Base-by-base conservation (phyloP, 2,113 vertebrate species). In the Dicrurus megarhynchus region DNA sequence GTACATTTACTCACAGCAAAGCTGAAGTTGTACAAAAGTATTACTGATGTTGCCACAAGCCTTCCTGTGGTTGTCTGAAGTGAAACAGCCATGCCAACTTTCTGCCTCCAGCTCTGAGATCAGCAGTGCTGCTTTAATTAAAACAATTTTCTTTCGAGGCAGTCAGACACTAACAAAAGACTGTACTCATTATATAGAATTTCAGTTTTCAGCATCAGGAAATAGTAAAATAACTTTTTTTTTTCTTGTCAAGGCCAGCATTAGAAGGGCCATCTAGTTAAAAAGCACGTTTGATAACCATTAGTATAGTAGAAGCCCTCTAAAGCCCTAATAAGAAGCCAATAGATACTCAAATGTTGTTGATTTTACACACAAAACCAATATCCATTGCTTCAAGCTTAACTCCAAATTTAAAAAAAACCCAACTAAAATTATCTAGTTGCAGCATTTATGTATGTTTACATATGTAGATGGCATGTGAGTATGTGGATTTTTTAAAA, bases 191-290 rank as follows among this genome's bases (percentile, higher is more conserved):
- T 61, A 78, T 7, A 12, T 41, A 77, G 57, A 79, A 86, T 35
- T 92, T 83, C 57, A 59, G 37, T 42, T 86, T 89, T 39, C 28
- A 60, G 23, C 59, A 89, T 37, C 26, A 76, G 26, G 9, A 88
- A 95, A 89, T 2, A 86, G n/a, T 56, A 61, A 79, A 91, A 39
- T 11, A 69, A 49, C 32, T 8, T 5, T 70, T 8, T 5, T 70
- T 77, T 30, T 75, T 71, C 46, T 87, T 87, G n/a, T 93, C 32
- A 57, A 81, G 30, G 23, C n/a, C 42, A 84, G 73, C 74, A 77
- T 81, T 81, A 57, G 49, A 84, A 81, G 60, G 23, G 17, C 11
- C 39, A 50, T 23, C 53, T 64, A 52, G 39, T 35, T 81, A 65
- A 81, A 83, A 89, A 70, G 24, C 12, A 44, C 49, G 52, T 41